These are phyloP conservation scores for Cristatella mucedo DNA, from an alignment of 2,888 invertebrate species.

Conservation along the genomic window DNA sequence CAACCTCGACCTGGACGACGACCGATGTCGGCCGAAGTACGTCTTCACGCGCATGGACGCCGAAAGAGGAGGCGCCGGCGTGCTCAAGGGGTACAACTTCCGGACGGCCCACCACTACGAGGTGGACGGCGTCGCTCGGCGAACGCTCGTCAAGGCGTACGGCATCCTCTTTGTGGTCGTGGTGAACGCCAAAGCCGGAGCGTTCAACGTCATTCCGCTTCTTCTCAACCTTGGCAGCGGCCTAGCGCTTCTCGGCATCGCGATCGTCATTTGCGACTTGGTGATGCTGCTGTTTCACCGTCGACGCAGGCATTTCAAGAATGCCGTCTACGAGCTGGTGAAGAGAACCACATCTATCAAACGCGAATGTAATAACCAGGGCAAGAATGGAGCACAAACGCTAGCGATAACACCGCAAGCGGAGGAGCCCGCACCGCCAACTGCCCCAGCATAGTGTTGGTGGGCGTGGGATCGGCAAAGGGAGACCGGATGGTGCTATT, in stretches of 20 bases:
- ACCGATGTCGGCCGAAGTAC: constrained; percentile 40
- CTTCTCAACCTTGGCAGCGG: constrained; percentile 42
- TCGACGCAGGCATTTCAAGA: constrained; percentile 26
- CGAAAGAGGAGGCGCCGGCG: constrained; percentile 16
- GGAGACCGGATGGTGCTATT: too few species aligned
- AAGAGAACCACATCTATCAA: too few species aligned
- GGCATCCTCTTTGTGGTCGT: constrained; percentile 41
- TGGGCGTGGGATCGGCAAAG: too few species aligned
- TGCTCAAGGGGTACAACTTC: constrained; percentile 15
- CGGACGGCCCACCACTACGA: constrained; percentile 38
- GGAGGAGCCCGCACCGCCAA: too few species aligned
- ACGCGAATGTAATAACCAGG: too few species aligned
- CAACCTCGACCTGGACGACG: constrained; percentile 38
- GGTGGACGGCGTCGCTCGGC: constrained; percentile 18
- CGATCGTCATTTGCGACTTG: constrained; percentile 40
- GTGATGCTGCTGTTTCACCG: constrained; percentile 39
- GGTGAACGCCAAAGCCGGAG: constrained; percentile 41
- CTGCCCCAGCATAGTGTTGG: too few species aligned
- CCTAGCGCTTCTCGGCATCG: constrained; percentile 40
- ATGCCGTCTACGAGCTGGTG: constrained; percentile 46
- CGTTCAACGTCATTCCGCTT: constrained; percentile 41
- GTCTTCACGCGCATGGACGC: constrained; percentile 40
- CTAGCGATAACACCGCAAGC: too few species aligned
- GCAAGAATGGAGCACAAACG: too few species aligned
- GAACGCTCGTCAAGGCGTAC: constrained; percentile 40